Conservation (phyloP, 2,888 invertebrate genomes). For the Oithona nana region DNA sequence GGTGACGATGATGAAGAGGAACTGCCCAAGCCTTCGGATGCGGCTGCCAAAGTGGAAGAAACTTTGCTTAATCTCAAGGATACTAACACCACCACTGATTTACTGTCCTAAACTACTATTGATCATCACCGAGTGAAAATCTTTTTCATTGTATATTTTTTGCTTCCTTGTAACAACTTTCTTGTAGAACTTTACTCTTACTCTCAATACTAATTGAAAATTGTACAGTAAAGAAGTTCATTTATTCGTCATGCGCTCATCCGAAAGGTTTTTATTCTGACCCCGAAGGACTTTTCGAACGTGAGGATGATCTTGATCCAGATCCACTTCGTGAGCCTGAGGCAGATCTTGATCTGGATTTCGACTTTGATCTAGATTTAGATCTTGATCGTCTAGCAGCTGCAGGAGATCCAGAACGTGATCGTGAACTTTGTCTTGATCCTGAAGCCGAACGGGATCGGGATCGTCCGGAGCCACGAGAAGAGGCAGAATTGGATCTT, state of each 20-base stretch:
- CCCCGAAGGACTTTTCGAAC: neutral
- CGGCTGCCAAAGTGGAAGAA: neutral
- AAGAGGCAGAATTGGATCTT: conserved; percentile 5
- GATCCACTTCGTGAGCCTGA: conserved; percentile 19
- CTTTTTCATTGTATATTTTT: no score
- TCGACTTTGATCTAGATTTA: conserved; percentile 18
- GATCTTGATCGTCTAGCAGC: conserved; percentile 23
- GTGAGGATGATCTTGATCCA: conserved; percentile 17
- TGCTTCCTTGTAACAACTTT: no score
- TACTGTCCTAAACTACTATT: no score
- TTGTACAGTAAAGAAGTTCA: no score
- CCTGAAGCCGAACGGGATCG: conserved; percentile 6
- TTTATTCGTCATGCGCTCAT: no score
- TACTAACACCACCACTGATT: no score
- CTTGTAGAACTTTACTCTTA: no score
- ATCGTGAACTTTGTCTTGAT: conserved; percentile 21
- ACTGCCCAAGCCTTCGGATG: neutral
- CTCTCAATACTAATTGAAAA: no score
- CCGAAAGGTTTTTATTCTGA: no score
- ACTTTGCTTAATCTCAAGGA: neutral
- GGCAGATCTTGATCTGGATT: conserved; percentile 21
- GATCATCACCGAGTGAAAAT: no score
- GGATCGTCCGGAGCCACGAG: neutral
- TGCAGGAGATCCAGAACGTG: conserved; percentile 26
- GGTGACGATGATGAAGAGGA: neutral